These are phyloP conservation scores for Dicrurus megarhynchus DNA, from an alignment of 2,113 vertebrate genomes.

Conservation along the genomic window DNA sequence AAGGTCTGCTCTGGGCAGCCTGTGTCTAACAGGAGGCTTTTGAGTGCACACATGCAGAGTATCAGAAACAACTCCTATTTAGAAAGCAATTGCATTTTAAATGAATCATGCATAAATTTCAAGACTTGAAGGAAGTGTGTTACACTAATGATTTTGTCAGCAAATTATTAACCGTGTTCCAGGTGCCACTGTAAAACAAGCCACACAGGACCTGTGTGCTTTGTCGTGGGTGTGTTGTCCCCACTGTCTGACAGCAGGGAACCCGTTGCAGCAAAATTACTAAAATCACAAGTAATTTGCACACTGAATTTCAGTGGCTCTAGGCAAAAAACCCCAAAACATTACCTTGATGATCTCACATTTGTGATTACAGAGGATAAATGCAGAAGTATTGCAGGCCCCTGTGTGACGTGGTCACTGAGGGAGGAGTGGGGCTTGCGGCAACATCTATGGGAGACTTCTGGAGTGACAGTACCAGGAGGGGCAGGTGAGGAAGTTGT, in stretches of 20 bases:
- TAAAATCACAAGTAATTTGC: background rate
- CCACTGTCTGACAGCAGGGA: background rate
- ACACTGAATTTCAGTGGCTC: background rate
- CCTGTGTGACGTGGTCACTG: background rate
- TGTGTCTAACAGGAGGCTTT: background rate
- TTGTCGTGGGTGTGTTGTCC: rapidly evolving
- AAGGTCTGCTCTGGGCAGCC: background rate
- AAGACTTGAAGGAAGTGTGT: background rate
- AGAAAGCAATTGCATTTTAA: background rate
- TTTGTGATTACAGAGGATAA: background rate
- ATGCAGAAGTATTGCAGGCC: background rate
- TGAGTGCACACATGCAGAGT: rapidly evolving
- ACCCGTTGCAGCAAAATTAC: background rate
- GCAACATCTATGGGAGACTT: background rate
- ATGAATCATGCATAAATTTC: background rate
- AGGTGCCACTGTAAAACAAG: rapidly evolving
- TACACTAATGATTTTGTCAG: background rate
- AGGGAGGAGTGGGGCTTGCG: background rate
- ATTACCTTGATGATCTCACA: background rate
- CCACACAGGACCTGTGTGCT: background rate
- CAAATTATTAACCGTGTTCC: background rate
- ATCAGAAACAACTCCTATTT: background rate
- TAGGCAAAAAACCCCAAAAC: background rate
- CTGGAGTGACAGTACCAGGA: background rate
- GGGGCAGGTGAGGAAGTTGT: background rate